Conservation (phyloP, 2,888 invertebrate species). For the Entomobrya multifasciata region DNA sequence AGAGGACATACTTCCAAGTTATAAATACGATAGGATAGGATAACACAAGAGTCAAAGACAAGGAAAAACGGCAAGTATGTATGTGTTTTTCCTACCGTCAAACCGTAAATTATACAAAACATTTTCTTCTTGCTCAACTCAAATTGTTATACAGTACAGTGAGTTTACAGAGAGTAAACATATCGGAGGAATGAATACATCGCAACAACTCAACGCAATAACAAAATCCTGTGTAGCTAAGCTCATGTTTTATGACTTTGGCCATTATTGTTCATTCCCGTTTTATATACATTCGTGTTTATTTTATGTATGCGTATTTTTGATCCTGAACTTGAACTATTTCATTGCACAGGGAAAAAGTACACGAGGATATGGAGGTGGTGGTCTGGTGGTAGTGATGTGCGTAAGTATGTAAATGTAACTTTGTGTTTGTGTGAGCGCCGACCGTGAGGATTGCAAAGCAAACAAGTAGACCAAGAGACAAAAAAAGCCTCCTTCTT, state of each 20-base stretch:
- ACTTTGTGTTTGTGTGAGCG: neutral
- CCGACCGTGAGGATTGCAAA: slow-evolving; percentile 4
- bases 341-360: slow-evolving; percentile 5
- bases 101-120: neutral
- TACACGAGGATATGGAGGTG: neutral
- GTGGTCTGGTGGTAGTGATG: neutral
- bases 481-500: neutral
- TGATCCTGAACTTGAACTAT: slow-evolving; percentile 67
- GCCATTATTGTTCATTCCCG: neutral
- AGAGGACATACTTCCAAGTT: neutral
- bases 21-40: neutral
- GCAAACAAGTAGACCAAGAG: slow-evolving; percentile 13
- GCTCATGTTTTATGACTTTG: slow-evolving; percentile 57
- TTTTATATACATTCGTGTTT: neutral
- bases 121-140: neutral
- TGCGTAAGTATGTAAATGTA: neutral
- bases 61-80: slow-evolving; percentile 1
- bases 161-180: neutral
- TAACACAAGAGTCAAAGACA: too few species aligned
- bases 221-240: slow-evolving; percentile 34
- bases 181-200: neutral
- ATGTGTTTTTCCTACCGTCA: neutral
- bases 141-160: too few species aligned
- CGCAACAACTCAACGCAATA: too few species aligned
- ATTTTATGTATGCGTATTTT: neutral